Base-by-base conservation (phyloP, 2,113 vertebrate genomes). In the Prochilodus magdalenae region DNA sequence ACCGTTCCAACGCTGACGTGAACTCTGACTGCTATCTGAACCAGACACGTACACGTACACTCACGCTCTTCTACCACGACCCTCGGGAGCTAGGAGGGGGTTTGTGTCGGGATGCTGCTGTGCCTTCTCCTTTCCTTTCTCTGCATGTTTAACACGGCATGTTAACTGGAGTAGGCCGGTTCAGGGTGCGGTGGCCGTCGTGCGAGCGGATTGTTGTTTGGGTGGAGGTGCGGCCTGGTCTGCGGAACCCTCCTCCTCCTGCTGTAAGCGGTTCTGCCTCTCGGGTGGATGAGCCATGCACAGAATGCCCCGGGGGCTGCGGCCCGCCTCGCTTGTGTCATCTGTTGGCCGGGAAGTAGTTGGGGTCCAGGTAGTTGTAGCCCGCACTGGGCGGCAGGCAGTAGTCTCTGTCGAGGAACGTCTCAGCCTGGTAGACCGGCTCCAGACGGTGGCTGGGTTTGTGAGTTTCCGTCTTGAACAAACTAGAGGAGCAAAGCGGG, bases 301-400 rank as follows among this genome's bases (percentile, higher is more conserved):
- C 89, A 90, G 92, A 91, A 89, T 85, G 89, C 87, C 90, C 91
- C 88, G 90, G 89, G 84, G 89, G 90, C 86, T 77, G 83, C 69
- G 75, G 88, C 89, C 88, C 89, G 87, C 88, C 89, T 77, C 73
- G 88, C 85, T 90, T 95, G 95, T 96, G 97, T 99, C 97, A 99
- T 99, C 98, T 99, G 93, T 99, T 99, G 86, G 98, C 98, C 85
- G 98, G 97, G 93, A 97, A 99, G 96, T 99, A 99, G 95, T 99
- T 99, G 84, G 98, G 98, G 94, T 99, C 98, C 95, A 99, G 95
- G 91, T 99, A 99, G 95, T 97, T 99, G 94, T 99, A 99, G 93
- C 96, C 96, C 79, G 96, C 90, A 93, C 92, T 94, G 91, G 96
- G 97, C 4, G 97, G 96, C 95, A 99, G 94, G 91, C 97, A 97